Base-by-base conservation (phyloP, 53 echinoderm and acorn worm genomes). In the Antedon mediterranea region DNA sequence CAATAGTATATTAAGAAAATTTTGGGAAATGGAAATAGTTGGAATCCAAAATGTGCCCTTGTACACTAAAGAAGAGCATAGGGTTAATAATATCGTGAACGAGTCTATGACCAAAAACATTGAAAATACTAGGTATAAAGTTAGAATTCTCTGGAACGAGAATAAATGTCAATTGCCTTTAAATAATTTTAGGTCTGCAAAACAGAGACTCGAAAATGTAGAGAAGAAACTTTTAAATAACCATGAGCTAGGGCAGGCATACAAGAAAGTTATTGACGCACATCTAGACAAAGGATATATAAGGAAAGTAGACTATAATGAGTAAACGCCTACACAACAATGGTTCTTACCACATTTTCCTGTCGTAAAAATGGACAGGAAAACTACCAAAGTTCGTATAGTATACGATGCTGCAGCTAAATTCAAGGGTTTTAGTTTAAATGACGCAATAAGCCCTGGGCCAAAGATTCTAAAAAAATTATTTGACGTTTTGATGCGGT, bases 121-220 rank as follows among this genome's bases (percentile, higher is more conserved):
- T 34, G 73, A 81, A 3, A 34, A 32, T 71, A 20, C 33, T 28
- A 4, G 31, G 32, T 82, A 76, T 30, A 31, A 82, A 32, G 77
- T 76, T 30, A 31, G 44, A 34, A 74, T 81, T 4, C 81, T 81
- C 0, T 81, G 75, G 81, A 75, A 74, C 33, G 73, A 80, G 29
- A 74, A 28, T 31, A 75, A 81, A 34, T 5, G 9, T 1, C 7
- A 71, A 32, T 31, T 76, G 30, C 33, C 77, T 77, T 20, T 73
- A 32, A 43, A 76, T 70, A 76, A 71, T 28, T 71, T 33, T 26
- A 28, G 13, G 3, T 32, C 11, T 32, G 76, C 76, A 9, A 32
- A 15, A 4, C 71, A 82, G 33, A 76, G 77, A n/a, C 77, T 76
- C 23, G 71, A 76, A 33, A 44, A 71, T 76, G 32, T 31, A 14